A percentile compares a stretch with the other conserved stretches of the same genome.
Conservation (phyloP, 2,888 invertebrate genomes). For the Exocentrus adspersus region DNA sequence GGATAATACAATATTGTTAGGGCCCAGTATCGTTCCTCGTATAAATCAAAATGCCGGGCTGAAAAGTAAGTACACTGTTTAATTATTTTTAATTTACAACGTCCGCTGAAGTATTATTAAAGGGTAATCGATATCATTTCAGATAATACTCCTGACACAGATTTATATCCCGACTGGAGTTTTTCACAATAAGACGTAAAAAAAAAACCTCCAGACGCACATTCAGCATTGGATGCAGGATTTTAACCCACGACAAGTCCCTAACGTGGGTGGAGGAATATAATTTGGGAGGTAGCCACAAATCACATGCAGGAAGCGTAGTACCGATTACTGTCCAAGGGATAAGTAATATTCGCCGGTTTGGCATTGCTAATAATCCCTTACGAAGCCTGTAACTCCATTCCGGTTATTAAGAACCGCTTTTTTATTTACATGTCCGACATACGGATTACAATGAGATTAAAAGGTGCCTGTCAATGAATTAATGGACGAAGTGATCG, state of each 20-base stretch:
- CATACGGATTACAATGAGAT: not conserved
- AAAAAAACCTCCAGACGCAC: constrained; percentile 25
- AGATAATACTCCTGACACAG: constrained; percentile 49
- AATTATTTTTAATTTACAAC: constrained; percentile 61
- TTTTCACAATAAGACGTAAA: constrained; percentile 26
- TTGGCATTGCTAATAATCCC: constrained; percentile 38
- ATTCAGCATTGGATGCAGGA: constrained; percentile 25
- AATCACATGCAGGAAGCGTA: constrained; percentile 42
- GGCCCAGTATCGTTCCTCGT: no score
- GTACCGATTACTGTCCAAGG: constrained; percentile 40
- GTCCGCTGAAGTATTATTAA: constrained; percentile 58
- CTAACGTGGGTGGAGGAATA: constrained; percentile 41
- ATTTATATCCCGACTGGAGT: constrained; percentile 32
- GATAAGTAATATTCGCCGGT: constrained; percentile 38
- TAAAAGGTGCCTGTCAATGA: not conserved
- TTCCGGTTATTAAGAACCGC: not conserved
- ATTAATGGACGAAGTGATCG: not conserved
- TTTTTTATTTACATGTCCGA: not conserved
- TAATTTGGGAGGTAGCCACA: constrained; percentile 47
- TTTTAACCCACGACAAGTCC: constrained; percentile 25
- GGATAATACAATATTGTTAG: no score
- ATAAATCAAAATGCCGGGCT: no score
- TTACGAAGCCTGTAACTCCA: constrained; percentile 4
- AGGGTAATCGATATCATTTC: constrained; percentile 58
- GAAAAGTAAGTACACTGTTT: constrained; percentile 47